A percentile compares a stretch with the other conserved stretches of the same genome.
Evolutionary conservation across 2,888 invertebrate genomes (phyloP).

Genomic region (Lasioglossum vierecki): DNA sequence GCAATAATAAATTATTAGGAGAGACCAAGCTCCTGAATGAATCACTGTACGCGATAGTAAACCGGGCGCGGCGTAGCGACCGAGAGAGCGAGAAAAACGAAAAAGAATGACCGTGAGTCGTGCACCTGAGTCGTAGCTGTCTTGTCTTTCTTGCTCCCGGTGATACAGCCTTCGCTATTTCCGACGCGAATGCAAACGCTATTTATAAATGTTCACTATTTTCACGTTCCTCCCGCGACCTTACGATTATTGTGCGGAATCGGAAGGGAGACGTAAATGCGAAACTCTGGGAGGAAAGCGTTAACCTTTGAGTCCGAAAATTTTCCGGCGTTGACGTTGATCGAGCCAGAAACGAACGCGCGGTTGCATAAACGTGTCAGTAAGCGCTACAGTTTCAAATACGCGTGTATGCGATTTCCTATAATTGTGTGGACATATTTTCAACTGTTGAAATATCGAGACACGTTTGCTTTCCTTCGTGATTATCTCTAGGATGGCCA

Average conservation of each 20-base stretch:
- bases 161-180: constrained; percentile 40
- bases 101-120: constrained; percentile 29
- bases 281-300: neutral
- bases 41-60: constrained; percentile 1
- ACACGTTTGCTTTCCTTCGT: neutral
- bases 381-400: neutral
- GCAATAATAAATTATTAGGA: constrained; percentile 1
- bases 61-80: neutral
- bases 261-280: neutral
- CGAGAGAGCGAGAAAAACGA: neutral
- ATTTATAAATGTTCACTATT: constrained; percentile 44
- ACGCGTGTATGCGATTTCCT: neutral
- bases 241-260: constrained; percentile 17
- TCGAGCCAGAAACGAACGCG: neutral
- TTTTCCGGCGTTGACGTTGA: neutral
- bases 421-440: neutral
- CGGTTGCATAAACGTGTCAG: neutral
- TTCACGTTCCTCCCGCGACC: constrained; percentile 15
- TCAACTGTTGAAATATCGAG: neutral
- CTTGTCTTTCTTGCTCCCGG: constrained; percentile 2
- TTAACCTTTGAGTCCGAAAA: neutral
- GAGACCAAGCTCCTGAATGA: neutral
- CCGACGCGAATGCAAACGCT: constrained; percentile 28
- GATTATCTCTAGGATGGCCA: neutral
- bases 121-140: constrained; percentile 25